Base-by-base conservation (phyloP, 2,113 vertebrate species). In the Tichodroma muraria region DNA sequence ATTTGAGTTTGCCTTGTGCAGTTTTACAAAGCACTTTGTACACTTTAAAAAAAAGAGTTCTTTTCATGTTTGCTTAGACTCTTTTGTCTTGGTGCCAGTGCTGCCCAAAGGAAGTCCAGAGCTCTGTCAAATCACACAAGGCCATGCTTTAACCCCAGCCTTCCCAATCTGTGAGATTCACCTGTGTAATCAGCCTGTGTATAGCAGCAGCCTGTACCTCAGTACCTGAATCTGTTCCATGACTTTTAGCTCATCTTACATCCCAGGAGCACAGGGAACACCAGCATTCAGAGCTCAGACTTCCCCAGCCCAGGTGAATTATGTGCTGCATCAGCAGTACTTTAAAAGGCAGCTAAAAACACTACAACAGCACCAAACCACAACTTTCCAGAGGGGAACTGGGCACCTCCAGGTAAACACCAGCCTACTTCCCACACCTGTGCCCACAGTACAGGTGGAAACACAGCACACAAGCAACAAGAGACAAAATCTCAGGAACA, bases 1-100 rank as follows among this genome's bases (percentile, higher is more conserved):
- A 61, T 88, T 92, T 56, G 77, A 49, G 71, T 65, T 82, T 69
- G 61, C 25, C 66, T 97, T 56, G 56, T 84, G 71, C 25, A 75
- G 70, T 88, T 96, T 37, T 73, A 76, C 45, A 57, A 65, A 28
- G 66, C n/a, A 89, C 70, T 72, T 68, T 96, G 85, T 96, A 96
- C 66, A 94, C 60, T 70, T 56, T 86, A 73, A 95, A 96, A 97
- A 95, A 57, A 95, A 97, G n/a, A 97, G 94, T 97, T 98, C 94
- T 97, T 98, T 97, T 96, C 31, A 0, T 75, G 31, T 61, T 73
- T 86, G 15, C 30, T n/a, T 37, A 27, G 23, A 33, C 17, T 66
- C 22, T 81, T 91, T 64, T 4, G 2, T 59, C 31, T 44, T 80
- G 19, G 53, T 95, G 61, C 45, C 59, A 40, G 35, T 14, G 17